Evolutionary conservation across 2,888 invertebrate genomes (phyloP), one percentile per base, ranked within the genome.

Genomic region (Tridacna crocea): DNA sequence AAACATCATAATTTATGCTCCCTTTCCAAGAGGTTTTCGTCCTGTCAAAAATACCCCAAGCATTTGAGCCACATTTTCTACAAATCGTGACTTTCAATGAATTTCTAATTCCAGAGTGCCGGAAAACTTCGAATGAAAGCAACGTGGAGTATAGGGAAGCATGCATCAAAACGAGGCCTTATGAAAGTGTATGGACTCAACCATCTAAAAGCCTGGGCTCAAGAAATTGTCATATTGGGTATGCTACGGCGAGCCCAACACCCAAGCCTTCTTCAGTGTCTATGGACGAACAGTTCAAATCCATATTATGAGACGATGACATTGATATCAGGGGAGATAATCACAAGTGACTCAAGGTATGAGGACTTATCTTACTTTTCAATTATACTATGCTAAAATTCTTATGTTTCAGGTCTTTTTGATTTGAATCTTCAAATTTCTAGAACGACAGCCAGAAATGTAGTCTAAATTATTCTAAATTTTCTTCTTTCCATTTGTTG

Each of bases 281-380:
- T 92, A 58, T 92, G 92, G 92, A 92, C 92, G 0, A 90, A 90
- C 82, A 92, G 90, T 80, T 88, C 87, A 17, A 92, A 92, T 79
- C 92, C 92, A 4, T 92, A 92, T 83, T 90, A 90, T 70, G 92
- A 92, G 78, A 90, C 92, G 19, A 92, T 92, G 91, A 92, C 92
- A 6, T 82, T 92, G 36, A 90, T 92, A 68, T 92, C 91, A 61
- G 92, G 92, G 60, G 90, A 92, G 75, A 90, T 91, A 58, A 89
- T 92, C 63, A 91, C 92, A 10, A 88, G 90, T 61, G 92, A 92
- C 46, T 90, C 92, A 17, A 90, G 92, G 92, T 92, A 84, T 26
- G n/a, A n/a, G 17, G 22, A 36, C 36, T 19, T 19, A 10, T 55
- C 36, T 36, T 36, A 36, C 36, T 36, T 36, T 36, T 2, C 36